Evolutionary conservation across 2,888 invertebrate genomes (phyloP).

Genomic region (Zygaena filipendulae): DNA sequence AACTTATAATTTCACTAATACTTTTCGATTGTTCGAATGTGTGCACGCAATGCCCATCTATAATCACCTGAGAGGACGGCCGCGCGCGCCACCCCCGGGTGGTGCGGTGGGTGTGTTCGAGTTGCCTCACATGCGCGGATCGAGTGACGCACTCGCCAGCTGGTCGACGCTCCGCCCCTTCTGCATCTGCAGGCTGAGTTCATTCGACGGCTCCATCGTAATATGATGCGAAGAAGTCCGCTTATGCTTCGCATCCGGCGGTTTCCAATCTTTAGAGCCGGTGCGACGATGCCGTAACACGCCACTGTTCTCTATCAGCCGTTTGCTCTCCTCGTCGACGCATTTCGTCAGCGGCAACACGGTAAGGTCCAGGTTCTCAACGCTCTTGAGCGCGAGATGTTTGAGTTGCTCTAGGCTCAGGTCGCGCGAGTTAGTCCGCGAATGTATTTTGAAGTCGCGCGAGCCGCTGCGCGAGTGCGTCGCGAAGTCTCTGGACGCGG

Average conservation of each 20-base stretch:
- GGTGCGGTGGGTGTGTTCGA: not conserved
- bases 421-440: conserved; percentile 63
- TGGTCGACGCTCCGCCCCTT: conserved; percentile 58
- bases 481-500: conserved; percentile 23
- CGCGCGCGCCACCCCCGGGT: conserved; percentile 8
- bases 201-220: conserved; percentile 51
- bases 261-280: conserved; percentile 64
- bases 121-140: conserved; percentile 38
- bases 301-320: conserved; percentile 46
- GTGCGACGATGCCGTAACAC: conserved; percentile 70
- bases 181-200: conserved; percentile 39
- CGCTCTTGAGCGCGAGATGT: conserved; percentile 54
- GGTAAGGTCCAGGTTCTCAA: conserved; percentile 53
- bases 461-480: conserved; percentile 32
- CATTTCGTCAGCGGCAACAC: conserved; percentile 43
- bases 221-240: conserved; percentile 61
- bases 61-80: conserved; percentile 2
- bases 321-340: conserved; percentile 56
- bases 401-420: conserved; percentile 55
- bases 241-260: conserved; percentile 43
- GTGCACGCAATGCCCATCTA: conserved; percentile 8
- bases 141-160: conserved; percentile 30
- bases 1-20: conserved; percentile 24
- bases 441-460: conserved; percentile 45
- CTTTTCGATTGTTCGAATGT: conserved; percentile 11